These are phyloP conservation scores for Tetragonisca angustula DNA, from an alignment of 2,888 invertebrate species.

Conservation along the genomic window DNA sequence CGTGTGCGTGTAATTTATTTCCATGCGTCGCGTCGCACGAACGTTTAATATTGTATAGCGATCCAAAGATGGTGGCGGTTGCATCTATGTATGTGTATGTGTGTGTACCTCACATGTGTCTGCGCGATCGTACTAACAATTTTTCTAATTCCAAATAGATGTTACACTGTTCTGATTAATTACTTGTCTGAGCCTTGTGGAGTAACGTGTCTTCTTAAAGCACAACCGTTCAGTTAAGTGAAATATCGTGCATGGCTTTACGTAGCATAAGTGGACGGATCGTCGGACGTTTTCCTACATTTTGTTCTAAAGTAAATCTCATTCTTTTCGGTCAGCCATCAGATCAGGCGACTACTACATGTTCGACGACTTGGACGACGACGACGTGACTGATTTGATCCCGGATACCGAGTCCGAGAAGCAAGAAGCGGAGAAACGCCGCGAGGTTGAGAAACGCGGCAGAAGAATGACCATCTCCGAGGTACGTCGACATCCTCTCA, in stretches of 20 bases:
- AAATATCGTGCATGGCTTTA: slow-evolving; percentile 67
- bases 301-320: background rate
- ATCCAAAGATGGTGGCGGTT: background rate
- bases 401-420: slow-evolving; percentile 86
- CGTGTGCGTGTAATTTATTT: background rate
- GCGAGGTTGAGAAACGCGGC: slow-evolving; percentile 77
- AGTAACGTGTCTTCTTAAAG: slow-evolving; percentile 11
- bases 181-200: slow-evolving; percentile 9
- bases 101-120: background rate
- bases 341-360: slow-evolving; percentile 99
- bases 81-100: background rate
- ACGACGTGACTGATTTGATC: slow-evolving; percentile 87
- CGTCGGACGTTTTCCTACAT: accelerated
- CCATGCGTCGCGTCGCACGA: background rate
- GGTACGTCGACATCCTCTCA: slow-evolving; percentile 57
- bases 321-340: slow-evolving; percentile 89
- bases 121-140: slow-evolving; percentile 24
- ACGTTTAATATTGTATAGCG: background rate
- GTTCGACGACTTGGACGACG: slow-evolving; percentile 97
- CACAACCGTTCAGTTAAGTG: slow-evolving; percentile 18
- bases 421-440: slow-evolving; percentile 84
- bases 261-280: background rate
- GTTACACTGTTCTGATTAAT: slow-evolving; percentile 17
- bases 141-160: slow-evolving; percentile 20
- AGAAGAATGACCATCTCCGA: slow-evolving; percentile 85